These are phyloP conservation scores for Sphyrna mokarran DNA, from an alignment of 2,113 vertebrate genomes.

Conservation along the genomic window DNA sequence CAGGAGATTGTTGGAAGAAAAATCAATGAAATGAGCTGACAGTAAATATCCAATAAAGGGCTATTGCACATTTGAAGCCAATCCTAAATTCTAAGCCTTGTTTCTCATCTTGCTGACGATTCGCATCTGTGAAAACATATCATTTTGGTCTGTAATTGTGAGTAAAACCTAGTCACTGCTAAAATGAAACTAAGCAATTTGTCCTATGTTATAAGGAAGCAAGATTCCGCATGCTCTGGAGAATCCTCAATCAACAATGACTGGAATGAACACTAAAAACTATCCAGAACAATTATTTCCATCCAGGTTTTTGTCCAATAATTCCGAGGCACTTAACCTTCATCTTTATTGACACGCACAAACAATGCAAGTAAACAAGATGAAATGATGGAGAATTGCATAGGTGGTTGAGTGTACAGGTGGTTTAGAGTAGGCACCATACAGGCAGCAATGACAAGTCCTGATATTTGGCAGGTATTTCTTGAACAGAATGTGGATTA, in stretches of 20 bases:
- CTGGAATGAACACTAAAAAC: background rate
- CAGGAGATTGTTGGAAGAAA: background rate
- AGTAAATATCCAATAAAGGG: background rate
- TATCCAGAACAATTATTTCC: background rate
- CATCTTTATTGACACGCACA: background rate
- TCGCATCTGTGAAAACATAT: background rate
- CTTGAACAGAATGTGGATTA: background rate
- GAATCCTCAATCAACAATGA: background rate
- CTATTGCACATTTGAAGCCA: background rate
- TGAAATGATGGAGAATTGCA: background rate
- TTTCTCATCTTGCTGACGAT: background rate
- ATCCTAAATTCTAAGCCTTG: background rate
- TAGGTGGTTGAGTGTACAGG: too few species aligned
- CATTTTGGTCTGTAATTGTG: background rate
- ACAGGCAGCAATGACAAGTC: background rate
- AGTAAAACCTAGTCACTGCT: background rate
- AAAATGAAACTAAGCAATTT: background rate
- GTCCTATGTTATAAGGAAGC: background rate
- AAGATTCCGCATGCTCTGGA: background rate
- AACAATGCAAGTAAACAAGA: background rate
- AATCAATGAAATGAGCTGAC: constrained; percentile 14
- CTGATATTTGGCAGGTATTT: background rate
- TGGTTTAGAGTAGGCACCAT: background rate
- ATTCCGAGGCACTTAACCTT: background rate
- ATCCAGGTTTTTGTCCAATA: background rate